Percentiles rank a stretch among this genome's conserved stretches.
Conservation (phyloP, 2,888 invertebrate genomes). For the Petrophora chlorosata region DNA sequence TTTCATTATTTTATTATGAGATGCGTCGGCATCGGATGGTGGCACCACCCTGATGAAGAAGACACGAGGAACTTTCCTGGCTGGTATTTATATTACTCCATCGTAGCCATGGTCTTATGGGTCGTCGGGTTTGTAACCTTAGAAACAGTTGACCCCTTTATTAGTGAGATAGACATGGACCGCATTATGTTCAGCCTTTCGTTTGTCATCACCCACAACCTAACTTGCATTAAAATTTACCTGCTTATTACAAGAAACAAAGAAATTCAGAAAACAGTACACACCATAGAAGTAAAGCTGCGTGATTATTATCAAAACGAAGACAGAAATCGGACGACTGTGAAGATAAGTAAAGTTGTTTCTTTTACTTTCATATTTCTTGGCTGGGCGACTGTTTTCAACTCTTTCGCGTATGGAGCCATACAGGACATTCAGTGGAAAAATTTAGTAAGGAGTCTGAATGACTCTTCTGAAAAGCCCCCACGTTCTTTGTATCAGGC, state of each 20-base stretch:
- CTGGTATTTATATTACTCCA: slow-evolving; percentile 68
- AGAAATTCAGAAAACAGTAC: slow-evolving; percentile 70
- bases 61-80: slow-evolving; percentile 66
- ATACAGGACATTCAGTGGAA: slow-evolving; percentile 71
- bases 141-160: slow-evolving; percentile 76
- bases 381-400: slow-evolving; percentile 74
- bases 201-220: slow-evolving; percentile 75
- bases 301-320: slow-evolving; percentile 69
- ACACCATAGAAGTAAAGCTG: slow-evolving; percentile 63
- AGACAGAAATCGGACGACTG: slow-evolving; percentile 53
- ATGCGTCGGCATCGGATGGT: slow-evolving; percentile 74
- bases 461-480: slow-evolving; percentile 52
- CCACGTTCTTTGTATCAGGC: slow-evolving; percentile 70
- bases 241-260: slow-evolving; percentile 72
- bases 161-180: slow-evolving; percentile 73
- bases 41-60: slow-evolving; percentile 73
- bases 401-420: slow-evolving; percentile 67
- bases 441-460: slow-evolving; percentile 52
- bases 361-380: slow-evolving; percentile 69
- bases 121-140: slow-evolving; percentile 74
- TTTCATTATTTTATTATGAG: slow-evolving; percentile 66
- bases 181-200: slow-evolving; percentile 78
- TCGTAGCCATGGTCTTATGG: slow-evolving; percentile 69
- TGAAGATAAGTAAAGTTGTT: slow-evolving; percentile 60
- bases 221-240: slow-evolving; percentile 72